phyloP scores from a whole-genome alignment of 37 sponge, comb jelly and placozoan species.

The Beroe ovata region DNA sequence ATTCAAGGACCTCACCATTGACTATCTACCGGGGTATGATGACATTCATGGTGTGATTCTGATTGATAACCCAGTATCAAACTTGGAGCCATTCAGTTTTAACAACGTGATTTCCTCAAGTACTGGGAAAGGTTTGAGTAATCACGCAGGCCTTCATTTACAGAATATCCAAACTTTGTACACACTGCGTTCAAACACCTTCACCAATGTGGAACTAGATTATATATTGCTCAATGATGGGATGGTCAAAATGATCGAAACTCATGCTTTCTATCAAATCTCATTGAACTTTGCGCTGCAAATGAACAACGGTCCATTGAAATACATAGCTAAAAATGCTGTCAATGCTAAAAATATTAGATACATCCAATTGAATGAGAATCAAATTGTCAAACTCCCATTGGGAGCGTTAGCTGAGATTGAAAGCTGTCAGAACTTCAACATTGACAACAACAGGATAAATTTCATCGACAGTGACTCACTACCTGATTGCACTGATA shows the following conservation, averaged over 20 bases:
- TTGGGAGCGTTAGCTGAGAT: slow-evolving; percentile 23
- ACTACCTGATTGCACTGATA: slow-evolving; percentile 5
- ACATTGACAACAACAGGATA: slow-evolving; percentile 36
- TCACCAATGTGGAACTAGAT: slow-evolving; percentile 4
- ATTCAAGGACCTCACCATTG: not conserved
- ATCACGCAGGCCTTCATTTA: slow-evolving; percentile 2
- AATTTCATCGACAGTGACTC: slow-evolving; percentile 51
- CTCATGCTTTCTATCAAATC: slow-evolving; percentile 25
- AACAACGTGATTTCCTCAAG: not conserved
- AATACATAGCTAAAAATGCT: slow-evolving; percentile 59
- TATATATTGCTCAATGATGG: slow-evolving; percentile 37
- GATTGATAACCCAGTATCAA: slow-evolving; percentile 17
- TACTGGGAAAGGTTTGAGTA: not conserved
- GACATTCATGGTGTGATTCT: slow-evolving; percentile 17
- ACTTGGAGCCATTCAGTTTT: slow-evolving; percentile 59
- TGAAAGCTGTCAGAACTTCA: slow-evolving; percentile 22
- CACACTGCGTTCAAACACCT: not conserved
- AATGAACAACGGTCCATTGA: slow-evolving; percentile 12
- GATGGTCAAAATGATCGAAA: not conserved
- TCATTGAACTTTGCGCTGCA: slow-evolving; percentile 1
- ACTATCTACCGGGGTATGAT: not conserved
- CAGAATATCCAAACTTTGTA: not conserved
- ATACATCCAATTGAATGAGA: slow-evolving; percentile 51
- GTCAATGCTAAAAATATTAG: not conserved
- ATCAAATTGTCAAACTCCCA: slow-evolving; percentile 31